A percentile compares a stretch with the other conserved stretches of the same genome.
phyloP scores from a whole-genome alignment of 2,113 vertebrate genomes.

The Potamarius usumacintae region DNA sequence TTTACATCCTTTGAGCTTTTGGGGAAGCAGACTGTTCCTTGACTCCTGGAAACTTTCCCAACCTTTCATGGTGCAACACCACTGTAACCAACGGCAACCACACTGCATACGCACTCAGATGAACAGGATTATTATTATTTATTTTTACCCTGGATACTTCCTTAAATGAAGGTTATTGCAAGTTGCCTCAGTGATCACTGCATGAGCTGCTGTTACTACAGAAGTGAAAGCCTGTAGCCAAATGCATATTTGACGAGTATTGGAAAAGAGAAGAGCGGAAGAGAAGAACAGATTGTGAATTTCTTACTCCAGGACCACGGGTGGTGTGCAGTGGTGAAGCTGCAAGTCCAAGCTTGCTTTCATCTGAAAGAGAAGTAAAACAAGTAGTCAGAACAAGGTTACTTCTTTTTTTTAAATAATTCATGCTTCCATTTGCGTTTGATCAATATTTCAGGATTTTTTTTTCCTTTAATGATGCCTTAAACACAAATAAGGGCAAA shows the following conservation, averaged over 20 bases:
- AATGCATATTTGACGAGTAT: constrained; percentile 1
- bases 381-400: constrained; percentile 2
- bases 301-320: constrained; percentile 83
- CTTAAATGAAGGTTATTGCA: constrained; percentile 13
- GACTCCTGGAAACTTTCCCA: not conserved
- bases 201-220: not conserved
- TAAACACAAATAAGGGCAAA: not conserved
- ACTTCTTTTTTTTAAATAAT: not conserved
- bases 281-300: not conserved
- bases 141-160: not conserved
- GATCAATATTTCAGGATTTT: not conserved
- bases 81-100: constrained; percentile 41
- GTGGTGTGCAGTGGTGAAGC: constrained; percentile 69
- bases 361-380: constrained; percentile 58
- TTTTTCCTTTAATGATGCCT: not conserved
- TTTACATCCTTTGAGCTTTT: constrained; percentile 26
- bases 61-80: constrained; percentile 44
- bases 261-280: not conserved
- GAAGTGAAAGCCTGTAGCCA: not conserved
- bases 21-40: constrained; percentile 8
- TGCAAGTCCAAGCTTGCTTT: not conserved
- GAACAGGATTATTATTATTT: not conserved
- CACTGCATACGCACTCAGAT: not conserved
- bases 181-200: not conserved
- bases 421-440: constrained; percentile 4